phyloP scores from a whole-genome alignment of 2,113 vertebrate species.

The Chionis minor region DNA sequence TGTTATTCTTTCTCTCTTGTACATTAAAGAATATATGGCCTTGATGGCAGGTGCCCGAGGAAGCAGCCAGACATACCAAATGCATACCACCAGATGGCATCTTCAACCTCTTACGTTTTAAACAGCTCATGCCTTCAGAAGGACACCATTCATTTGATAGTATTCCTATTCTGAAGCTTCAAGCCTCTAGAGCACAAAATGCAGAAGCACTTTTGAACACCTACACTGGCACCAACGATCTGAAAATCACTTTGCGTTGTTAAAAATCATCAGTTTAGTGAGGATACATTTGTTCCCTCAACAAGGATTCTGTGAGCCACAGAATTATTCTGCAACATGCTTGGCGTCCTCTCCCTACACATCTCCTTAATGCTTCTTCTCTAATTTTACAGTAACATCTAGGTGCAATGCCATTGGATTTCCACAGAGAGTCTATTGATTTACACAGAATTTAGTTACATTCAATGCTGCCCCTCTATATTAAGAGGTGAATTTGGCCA shows the following conservation, averaged over 20 bases:
- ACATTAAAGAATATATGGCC: neutral
- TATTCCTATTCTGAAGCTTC: neutral
- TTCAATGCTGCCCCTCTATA: neutral
- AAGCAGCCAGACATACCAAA: neutral
- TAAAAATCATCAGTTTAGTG: neutral
- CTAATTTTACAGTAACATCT: neutral
- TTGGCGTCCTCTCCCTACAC: neutral
- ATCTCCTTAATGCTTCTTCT: neutral
- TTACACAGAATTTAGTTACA: neutral
- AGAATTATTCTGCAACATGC: neutral
- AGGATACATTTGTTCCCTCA: neutral
- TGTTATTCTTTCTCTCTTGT: neutral
- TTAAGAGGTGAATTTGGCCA: neutral
- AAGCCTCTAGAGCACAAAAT: neutral
- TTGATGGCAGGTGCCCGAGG: neutral
- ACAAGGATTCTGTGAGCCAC: neutral
- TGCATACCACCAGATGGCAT: constrained; percentile 42
- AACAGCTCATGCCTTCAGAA: neutral
- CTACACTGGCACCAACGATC: rapidly evolving
- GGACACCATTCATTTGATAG: neutral
- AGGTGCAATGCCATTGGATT: neutral
- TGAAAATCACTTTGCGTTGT: neutral
- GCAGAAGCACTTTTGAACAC: neutral
- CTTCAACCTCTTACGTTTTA: neutral
- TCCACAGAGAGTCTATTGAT: neutral